Percentiles rank a stretch among this genome's conserved stretches.
Evolutionary conservation across 2,113 vertebrate species (phyloP).

Genomic region (Tinamus guttatus): DNA sequence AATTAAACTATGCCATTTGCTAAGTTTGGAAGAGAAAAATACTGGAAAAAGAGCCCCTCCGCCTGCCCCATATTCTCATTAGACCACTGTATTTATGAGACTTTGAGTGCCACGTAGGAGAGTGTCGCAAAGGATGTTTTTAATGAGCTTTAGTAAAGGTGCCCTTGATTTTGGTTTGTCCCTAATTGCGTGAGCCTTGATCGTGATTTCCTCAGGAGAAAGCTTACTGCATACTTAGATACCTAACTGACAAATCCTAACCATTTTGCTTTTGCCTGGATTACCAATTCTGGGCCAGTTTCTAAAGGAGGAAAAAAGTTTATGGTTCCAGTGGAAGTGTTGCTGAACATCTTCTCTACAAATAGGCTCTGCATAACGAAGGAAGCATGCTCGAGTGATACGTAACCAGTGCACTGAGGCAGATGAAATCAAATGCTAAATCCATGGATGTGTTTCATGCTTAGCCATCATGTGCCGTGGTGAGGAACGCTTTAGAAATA

Average conservation of each 20-base stretch:
- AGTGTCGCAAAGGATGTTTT: constrained; percentile 7
- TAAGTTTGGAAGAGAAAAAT: constrained; percentile 42
- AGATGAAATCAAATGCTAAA: not conserved
- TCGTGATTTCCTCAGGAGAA: constrained; percentile 47
- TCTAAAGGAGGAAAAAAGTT: not conserved
- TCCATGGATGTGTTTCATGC: not conserved
- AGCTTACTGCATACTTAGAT: not conserved
- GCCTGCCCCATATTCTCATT: constrained; percentile 24
- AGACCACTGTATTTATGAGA: constrained; percentile 21
- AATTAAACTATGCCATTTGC: constrained; percentile 71
- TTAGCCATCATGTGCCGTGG: not conserved
- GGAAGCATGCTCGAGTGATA: not conserved
- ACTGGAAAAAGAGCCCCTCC: not conserved
- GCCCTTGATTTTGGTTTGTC: constrained; percentile 51
- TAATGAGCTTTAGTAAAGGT: constrained; percentile 61
- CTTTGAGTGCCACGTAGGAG: constrained; percentile 11
- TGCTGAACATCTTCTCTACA: not conserved
- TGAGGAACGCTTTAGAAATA: not conserved
- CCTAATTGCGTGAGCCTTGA: constrained; percentile 18
- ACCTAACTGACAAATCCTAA: not conserved
- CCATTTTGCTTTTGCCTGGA: not conserved
- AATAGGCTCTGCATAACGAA: not conserved
- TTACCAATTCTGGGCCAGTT: not conserved
- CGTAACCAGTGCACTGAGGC: not conserved
- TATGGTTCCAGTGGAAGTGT: not conserved